phyloP scores from a whole-genome alignment of 2,888 invertebrate species.

The Dasysyrphus albostriatus region DNA sequence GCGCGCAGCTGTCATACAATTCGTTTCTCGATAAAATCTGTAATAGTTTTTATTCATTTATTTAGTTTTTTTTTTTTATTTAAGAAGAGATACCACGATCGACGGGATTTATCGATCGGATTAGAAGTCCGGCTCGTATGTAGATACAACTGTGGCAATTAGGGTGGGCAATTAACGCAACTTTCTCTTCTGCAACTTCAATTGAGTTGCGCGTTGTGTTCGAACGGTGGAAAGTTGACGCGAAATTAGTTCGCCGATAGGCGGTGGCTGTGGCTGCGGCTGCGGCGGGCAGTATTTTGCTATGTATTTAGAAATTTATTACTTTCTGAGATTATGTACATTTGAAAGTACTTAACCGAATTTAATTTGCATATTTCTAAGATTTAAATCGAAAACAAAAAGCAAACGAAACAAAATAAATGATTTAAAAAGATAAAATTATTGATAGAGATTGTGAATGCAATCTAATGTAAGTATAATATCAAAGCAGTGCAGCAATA shows the following conservation, averaged over 20 bases:
- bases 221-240: conserved; percentile 60
- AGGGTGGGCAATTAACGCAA: conserved; percentile 76
- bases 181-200: conserved; percentile 65
- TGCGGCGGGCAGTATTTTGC: conserved; percentile 46
- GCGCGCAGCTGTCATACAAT: conserved; percentile 73
- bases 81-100: conserved; percentile 46
- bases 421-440: conserved; percentile 27
- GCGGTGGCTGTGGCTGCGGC: not conserved
- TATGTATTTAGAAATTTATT: conserved; percentile 68
- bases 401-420: conserved; percentile 10
- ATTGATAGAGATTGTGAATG: conserved; percentile 30
- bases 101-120: conserved; percentile 73
- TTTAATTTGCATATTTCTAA: conserved; percentile 30
- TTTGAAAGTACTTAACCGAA: conserved; percentile 56
- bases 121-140: conserved; percentile 73
- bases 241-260: conserved; percentile 65
- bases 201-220: conserved; percentile 62
- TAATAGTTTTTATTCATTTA: conserved; percentile 65
- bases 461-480: not conserved
- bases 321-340: conserved; percentile 45
- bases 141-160: conserved; percentile 72
- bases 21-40: conserved; percentile 74
- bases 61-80: conserved; percentile 1
- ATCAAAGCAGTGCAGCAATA: not conserved
- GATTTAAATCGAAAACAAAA: conserved; percentile 19